Percentiles rank a stretch among this genome's conserved stretches.
These are phyloP conservation scores for Fistularia commersonii DNA, from an alignment of 2,797 vertebrate species.

Conservation along the genomic window DNA sequence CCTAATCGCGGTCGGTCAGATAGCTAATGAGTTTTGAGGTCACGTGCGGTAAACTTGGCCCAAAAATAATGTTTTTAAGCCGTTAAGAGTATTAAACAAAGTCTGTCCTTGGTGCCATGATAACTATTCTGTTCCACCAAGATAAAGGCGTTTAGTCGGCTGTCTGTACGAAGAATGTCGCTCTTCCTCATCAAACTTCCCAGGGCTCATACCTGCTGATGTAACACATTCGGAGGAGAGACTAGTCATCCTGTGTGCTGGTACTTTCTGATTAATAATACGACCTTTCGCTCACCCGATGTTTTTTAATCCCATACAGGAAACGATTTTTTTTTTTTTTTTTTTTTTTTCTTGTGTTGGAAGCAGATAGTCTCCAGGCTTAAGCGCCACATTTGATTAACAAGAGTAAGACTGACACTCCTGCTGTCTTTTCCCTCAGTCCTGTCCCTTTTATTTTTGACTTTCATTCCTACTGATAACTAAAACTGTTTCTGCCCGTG, in stretches of 20 bases:
- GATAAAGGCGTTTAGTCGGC: too few species aligned
- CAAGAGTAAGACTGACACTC: constrained; percentile 29
- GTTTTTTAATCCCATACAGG: constrained; percentile 40
- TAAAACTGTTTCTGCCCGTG: too few species aligned
- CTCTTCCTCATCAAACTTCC: constrained; percentile 4
- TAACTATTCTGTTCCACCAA: too few species aligned
- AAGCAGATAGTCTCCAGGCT: constrained; percentile 26
- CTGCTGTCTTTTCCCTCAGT: background rate
- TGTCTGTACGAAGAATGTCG: background rate
- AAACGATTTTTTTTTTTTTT: constrained; percentile 8
- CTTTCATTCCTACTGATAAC: constrained; percentile 12
- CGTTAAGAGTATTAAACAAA: too few species aligned
- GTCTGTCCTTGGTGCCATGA: too few species aligned
- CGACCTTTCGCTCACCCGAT: constrained; percentile 40
- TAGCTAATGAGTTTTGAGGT: too few species aligned
- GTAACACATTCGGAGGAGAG: constrained; percentile 20
- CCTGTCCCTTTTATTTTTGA: constrained; percentile 19
- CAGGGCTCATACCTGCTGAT: constrained; percentile 26
- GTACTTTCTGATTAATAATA: constrained; percentile 47
- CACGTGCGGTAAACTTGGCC: too few species aligned
- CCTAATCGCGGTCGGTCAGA: too few species aligned
- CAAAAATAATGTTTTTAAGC: too few species aligned
- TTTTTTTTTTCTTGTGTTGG: constrained; percentile 17
- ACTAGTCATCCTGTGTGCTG: constrained; percentile 5
- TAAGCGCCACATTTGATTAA: constrained; percentile 40